Base-by-base conservation (phyloP, 1,140 invertebrate genomes). In the Dendrolimus kikuchii region DNA sequence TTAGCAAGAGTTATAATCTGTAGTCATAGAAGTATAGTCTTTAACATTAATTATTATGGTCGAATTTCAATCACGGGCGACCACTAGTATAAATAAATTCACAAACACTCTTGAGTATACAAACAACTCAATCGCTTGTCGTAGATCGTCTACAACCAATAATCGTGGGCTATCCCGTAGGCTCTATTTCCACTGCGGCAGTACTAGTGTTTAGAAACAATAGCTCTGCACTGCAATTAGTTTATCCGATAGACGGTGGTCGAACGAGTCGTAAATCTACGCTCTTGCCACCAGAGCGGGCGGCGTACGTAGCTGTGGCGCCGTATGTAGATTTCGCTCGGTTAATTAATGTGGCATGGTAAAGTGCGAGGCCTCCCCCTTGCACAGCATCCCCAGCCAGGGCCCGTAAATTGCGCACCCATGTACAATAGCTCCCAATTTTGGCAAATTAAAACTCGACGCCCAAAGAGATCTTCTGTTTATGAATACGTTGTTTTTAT, bases 291-390 rank as follows among this genome's bases (percentile, higher is more conserved):
- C 74, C 69, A 74, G 69, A 23, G 23, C 66, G 74, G 71, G 77
- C 76, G 65, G 74, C 61, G 66, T 77, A 71, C 68, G 74, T 71
- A 68, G 62, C 62, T 67, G 64, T 59, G 66, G 74, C 68, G 65
- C 77, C 73, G 79, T 82, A 83, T 83, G 80, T 82, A 82, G 73
- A 86, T 77, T 77, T 72, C 61, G 61, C 61, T 67, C 73, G 74
- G 72, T 76, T 82, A 86, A 83, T 86, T 83, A 82, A 86, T 82
- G 80, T 81, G 74, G 67, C 72, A 70, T 74, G 74, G 71, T 77
- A 70, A 73, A 75, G 73, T 74, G 70, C 64, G 74, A 77, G 65
- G 65, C 53, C 59, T 55, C 67, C 64, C 68, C 74, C 68, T 66
- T 60, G 60, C 23, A 23, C 23, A 23, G 23, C 62, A 62, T 56